A percentile compares a stretch with the other conserved stretches of the same genome.
Evolutionary conservation across 1,140 invertebrate species (phyloP).

Genomic region (Lordiphosa mommai): DNA sequence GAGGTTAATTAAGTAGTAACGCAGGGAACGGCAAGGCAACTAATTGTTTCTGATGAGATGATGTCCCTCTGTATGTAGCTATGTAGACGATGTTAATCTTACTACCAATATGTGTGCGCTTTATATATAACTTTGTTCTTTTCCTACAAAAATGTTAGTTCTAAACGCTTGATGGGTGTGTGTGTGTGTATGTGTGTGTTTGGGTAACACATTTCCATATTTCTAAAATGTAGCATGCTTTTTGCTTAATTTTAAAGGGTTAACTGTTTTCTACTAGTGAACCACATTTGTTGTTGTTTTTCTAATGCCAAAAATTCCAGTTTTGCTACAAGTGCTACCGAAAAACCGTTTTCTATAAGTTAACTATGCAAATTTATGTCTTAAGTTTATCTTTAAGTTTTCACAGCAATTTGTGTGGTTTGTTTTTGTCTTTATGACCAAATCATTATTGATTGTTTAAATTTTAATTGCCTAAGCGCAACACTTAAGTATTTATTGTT

Average conservation of each 20-base stretch:
- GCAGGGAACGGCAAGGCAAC: slow-evolving; percentile 37
- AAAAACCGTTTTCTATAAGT: slow-evolving; percentile 44
- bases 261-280: slow-evolving; percentile 57
- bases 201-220: slow-evolving; percentile 2
- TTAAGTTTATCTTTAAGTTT: slow-evolving; percentile 49
- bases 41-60: slow-evolving; percentile 9
- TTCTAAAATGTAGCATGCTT: slow-evolving; percentile 39
- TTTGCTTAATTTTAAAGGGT: slow-evolving; percentile 48
- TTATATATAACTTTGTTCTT: neutral
- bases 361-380: slow-evolving; percentile 29
- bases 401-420: slow-evolving; percentile 66
- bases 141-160: neutral
- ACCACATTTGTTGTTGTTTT: slow-evolving; percentile 51
- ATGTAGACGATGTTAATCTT: slow-evolving; percentile 1
- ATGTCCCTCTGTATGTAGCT: slow-evolving; percentile 33
- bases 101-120: slow-evolving; percentile 9
- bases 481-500: slow-evolving; percentile 41
- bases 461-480: slow-evolving; percentile 57
- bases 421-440: slow-evolving; percentile 17
- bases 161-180: slow-evolving; percentile 2
- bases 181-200: slow-evolving; percentile 5
- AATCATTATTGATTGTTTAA: slow-evolving; percentile 24
- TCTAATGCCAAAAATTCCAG: slow-evolving; percentile 44
- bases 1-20: slow-evolving; percentile 23
- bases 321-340: slow-evolving; percentile 52